Conservation (phyloP, 2,113 vertebrate genomes). For the Upupa epops region DNA sequence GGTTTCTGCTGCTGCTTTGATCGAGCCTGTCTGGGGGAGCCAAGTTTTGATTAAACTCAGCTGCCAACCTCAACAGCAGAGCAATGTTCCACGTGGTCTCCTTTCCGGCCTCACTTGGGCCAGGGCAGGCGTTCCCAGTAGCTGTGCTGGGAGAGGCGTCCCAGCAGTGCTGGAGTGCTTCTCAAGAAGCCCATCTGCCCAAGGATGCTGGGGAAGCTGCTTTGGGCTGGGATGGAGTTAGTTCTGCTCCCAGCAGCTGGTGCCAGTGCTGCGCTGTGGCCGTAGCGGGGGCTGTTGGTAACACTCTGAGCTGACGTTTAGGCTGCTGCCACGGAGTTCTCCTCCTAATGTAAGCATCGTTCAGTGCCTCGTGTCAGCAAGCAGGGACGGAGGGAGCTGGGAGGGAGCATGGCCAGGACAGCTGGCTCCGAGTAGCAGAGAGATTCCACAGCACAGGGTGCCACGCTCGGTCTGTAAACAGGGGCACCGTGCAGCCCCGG, state of each 20-base stretch:
- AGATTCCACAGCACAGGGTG: neutral
- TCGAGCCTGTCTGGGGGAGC: neutral
- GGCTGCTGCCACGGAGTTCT: neutral
- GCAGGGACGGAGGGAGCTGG: neutral
- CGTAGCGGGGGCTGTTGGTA: neutral
- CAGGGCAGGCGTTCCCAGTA: neutral
- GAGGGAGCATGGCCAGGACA: neutral
- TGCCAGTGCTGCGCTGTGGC: neutral
- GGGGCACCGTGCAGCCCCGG: neutral
- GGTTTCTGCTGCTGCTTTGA: neutral
- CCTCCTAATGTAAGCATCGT: neutral
- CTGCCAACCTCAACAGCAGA: neutral
- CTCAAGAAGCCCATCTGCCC: neutral
- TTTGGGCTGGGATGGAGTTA: neutral
- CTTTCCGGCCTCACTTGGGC: neutral
- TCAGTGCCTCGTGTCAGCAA: neutral
- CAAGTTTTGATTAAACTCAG: neutral
- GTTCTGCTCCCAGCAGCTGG: neutral
- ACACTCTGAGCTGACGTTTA: neutral
- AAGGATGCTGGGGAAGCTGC: neutral
- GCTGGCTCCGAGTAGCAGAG: neutral
- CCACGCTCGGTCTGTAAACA: neutral
- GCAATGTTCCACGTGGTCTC: neutral
- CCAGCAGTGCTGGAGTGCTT: neutral
- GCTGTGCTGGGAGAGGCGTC: neutral